Conservation (phyloP, 2,888 invertebrate species). For the Lissonota sp. region DNA sequence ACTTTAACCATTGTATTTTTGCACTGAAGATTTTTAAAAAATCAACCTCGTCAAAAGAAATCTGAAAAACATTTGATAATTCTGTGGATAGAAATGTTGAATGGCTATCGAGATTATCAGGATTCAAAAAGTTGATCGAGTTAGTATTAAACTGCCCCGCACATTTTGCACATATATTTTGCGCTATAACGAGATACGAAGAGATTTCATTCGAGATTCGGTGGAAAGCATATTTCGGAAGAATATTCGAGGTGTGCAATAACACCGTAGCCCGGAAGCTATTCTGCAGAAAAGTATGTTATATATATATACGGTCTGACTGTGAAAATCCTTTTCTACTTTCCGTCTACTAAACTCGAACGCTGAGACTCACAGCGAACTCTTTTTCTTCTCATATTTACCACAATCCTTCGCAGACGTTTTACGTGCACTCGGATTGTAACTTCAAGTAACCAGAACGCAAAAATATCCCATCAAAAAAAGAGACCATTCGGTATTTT, state of each 20-base stretch:
- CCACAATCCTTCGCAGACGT: not conserved
- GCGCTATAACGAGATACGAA: slow-evolving; percentile 53
- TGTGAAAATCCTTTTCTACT: slow-evolving; percentile 56
- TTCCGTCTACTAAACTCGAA: slow-evolving; percentile 41
- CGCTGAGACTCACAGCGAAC: slow-evolving; percentile 12
- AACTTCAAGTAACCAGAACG: slow-evolving; percentile 13
- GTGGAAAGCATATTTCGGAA: slow-evolving; percentile 44
- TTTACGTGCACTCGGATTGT: slow-evolving; percentile 9
- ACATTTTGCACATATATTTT: not conserved
- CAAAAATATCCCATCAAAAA: slow-evolving; percentile 14
- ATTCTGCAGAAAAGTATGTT: slow-evolving; percentile 12
- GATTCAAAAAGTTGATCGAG: slow-evolving; percentile 11
- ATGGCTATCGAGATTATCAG: not conserved
- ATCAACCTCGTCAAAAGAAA: too few species aligned
- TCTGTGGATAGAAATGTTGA: too few species aligned
- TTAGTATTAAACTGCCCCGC: not conserved
- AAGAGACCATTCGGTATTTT: not conserved
- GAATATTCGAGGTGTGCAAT: slow-evolving; percentile 51
- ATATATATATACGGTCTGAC: slow-evolving; percentile 35
- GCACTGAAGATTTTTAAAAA: too few species aligned
- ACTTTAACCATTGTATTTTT: too few species aligned
- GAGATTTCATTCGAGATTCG: slow-evolving; percentile 57
- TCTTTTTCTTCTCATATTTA: slow-evolving; percentile 34
- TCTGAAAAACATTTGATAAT: too few species aligned
- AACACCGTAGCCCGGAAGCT: slow-evolving; percentile 44